A percentile compares a stretch with the other conserved stretches of the same genome.
These are phyloP conservation scores for Ceyx margarethae DNA, from an alignment of 2,113 vertebrate species.

Conservation along the genomic window DNA sequence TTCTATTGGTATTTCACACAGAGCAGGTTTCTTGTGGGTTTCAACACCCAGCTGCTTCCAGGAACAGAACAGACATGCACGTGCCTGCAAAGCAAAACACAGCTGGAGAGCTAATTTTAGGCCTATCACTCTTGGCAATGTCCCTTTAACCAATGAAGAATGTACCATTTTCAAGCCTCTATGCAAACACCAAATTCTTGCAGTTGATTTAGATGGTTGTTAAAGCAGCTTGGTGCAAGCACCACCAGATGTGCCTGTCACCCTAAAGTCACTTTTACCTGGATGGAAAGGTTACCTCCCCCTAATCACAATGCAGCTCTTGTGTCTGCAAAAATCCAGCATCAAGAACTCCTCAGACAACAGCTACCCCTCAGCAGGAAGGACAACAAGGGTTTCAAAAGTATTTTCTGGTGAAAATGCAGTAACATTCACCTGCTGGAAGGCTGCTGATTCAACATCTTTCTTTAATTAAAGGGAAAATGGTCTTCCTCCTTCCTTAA, in stretches of 20 bases:
- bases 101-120: slow-evolving; percentile 73
- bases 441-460: slow-evolving; percentile 24
- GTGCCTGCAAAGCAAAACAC: slow-evolving; percentile 72
- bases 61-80: slow-evolving; percentile 59
- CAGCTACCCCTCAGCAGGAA: neutral
- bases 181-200: neutral
- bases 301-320: neutral
- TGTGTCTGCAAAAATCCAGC: neutral
- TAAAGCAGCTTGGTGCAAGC: neutral
- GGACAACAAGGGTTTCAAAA: neutral
- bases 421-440: neutral
- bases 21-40: slow-evolving; percentile 46
- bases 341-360: neutral
- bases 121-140: slow-evolving; percentile 54
- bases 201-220: neutral
- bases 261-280: neutral
- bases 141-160: slow-evolving; percentile 52
- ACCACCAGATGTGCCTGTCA: slow-evolving; percentile 1
- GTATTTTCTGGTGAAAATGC: slow-evolving; percentile 20
- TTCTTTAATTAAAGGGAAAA: slow-evolving; percentile 32
- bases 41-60: slow-evolving; percentile 63
- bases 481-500: neutral
- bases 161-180: neutral
- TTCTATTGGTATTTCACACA: slow-evolving; percentile 4
- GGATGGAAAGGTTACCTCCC: neutral